A percentile compares a stretch with the other conserved stretches of the same genome.
These are phyloP conservation scores for Taenioides sp. DNA, from an alignment of 2,797 vertebrate species.

Conservation along the genomic window DNA sequence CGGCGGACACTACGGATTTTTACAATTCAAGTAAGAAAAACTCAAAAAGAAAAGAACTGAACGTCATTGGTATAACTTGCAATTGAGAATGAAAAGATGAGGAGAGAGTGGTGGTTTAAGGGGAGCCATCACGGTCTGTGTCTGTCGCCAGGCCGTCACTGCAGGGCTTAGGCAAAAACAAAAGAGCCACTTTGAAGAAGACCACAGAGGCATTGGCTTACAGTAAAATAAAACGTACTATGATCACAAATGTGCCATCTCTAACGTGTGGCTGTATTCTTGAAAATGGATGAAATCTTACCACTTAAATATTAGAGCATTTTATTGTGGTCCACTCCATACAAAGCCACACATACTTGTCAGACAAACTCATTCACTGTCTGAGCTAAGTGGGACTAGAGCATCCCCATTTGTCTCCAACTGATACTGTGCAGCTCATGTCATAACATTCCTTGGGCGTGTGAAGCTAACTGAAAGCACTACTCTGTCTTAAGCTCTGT, in stretches of 20 bases:
- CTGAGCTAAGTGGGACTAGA: background rate
- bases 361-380: background rate
- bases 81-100: slow-evolving; percentile 32
- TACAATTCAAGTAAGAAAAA: slow-evolving; percentile 22
- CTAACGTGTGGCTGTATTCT: background rate
- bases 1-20: slow-evolving; percentile 49
- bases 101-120: slow-evolving; percentile 44
- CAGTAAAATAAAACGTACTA: slow-evolving; percentile 3
- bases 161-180: slow-evolving; percentile 40
- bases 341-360: background rate
- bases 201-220: slow-evolving; percentile 13
- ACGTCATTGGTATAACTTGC: slow-evolving; percentile 31
- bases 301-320: background rate
- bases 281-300: background rate
- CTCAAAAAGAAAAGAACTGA: too few relatives aligned
- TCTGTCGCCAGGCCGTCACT: slow-evolving; percentile 52
- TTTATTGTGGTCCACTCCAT: background rate
- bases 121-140: slow-evolving; percentile 28
- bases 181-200: slow-evolving; percentile 28
- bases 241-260: background rate
- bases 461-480: too few relatives aligned
- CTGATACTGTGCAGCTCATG: too few relatives aligned
- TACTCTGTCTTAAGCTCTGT: too few relatives aligned
- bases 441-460: too few relatives aligned
- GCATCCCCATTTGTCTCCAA: background rate